Conservation (phyloP, 2,113 vertebrate genomes). For the Alaudala cheleensis region DNA sequence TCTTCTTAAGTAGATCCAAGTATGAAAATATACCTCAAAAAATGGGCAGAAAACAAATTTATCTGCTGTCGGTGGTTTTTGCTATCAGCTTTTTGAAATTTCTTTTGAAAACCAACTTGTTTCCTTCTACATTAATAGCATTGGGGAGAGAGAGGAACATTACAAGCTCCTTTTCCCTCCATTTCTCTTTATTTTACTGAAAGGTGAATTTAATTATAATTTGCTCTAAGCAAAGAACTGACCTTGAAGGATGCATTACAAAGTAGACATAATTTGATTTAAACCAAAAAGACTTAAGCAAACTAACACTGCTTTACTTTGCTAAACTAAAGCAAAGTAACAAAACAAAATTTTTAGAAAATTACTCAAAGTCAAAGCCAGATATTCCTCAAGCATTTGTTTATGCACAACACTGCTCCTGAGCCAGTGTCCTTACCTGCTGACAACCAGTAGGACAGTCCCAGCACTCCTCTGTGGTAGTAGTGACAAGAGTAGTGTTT, state of each 20-base stretch:
- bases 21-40: not conserved
- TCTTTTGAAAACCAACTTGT: not conserved
- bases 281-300: not conserved
- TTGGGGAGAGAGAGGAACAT: not conserved
- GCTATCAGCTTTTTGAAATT: not conserved
- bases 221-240: not conserved
- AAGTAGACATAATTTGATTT: not conserved
- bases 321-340: not conserved
- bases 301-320: not conserved
- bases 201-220: not conserved
- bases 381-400: rapidly evolving
- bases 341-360: not conserved
- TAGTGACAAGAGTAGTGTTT: not conserved
- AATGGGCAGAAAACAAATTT: not conserved
- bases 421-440: not conserved
- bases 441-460: not conserved
- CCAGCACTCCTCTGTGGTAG: not conserved
- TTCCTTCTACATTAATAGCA: not conserved
- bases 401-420: not conserved
- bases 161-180: not conserved
- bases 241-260: not conserved
- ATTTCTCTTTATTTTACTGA: not conserved
- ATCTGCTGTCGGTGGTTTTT: not conserved
- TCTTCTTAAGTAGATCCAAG: not conserved
- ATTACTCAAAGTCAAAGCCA: not conserved